Evolutionary conservation across 2,113 vertebrate species (phyloP).

Genomic region (Podarcis muralis): DNA sequence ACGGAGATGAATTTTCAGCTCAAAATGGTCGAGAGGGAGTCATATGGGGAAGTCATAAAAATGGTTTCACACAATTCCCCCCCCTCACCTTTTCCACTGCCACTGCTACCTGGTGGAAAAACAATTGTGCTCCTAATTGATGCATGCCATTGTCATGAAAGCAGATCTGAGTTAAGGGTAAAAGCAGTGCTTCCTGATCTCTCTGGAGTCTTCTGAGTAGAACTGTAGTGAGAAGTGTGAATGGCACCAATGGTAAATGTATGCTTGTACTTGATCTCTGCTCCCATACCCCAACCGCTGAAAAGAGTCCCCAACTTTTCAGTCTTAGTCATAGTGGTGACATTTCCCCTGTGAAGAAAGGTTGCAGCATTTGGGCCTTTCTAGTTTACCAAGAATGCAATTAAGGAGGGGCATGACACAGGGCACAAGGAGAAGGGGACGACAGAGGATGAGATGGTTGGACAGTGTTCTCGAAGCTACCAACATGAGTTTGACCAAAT

Average conservation of each 20-base stretch:
- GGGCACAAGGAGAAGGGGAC: too few species aligned
- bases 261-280: neutral
- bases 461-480: too few species aligned
- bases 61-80: neutral
- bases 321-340: neutral
- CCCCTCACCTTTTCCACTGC: neutral
- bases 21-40: neutral
- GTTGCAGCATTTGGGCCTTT: too few species aligned
- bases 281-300: neutral
- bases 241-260: neutral
- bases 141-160: neutral
- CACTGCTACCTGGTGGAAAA: neutral
- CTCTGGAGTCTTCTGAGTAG: neutral
- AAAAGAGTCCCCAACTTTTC: neutral
- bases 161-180: neutral
- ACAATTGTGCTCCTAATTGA: neutral
- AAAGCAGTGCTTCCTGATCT: neutral
- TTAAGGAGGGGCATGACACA: too few species aligned
- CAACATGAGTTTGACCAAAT: too few species aligned
- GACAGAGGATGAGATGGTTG: too few species aligned
- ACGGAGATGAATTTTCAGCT: neutral
- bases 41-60: neutral
- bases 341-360: too few species aligned
- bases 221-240: neutral
- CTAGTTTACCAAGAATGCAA: too few species aligned